Evolutionary conservation across 2,113 vertebrate species (phyloP).

Genomic region (Sylvilagus bachmani): DNA sequence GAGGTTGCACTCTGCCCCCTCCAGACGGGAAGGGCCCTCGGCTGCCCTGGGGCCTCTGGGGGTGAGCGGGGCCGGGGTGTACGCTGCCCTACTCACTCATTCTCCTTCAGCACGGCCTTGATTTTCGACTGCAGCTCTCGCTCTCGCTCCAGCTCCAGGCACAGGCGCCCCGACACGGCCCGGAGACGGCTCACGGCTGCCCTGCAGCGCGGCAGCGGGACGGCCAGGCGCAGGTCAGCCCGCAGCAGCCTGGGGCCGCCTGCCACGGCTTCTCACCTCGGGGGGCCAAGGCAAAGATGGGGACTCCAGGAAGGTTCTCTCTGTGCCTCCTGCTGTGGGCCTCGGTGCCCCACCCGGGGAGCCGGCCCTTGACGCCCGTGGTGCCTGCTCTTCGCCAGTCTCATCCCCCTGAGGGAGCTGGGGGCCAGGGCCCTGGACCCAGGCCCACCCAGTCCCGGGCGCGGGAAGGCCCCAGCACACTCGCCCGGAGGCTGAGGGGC

Average conservation of each 20-base stretch:
- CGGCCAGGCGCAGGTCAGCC: rapidly evolving
- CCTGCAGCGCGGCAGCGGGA: slow-evolving; percentile 73
- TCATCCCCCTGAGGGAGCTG: not conserved
- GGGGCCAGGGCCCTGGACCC: not conserved
- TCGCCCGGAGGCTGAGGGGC: no score
- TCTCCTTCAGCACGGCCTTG: slow-evolving; percentile 83
- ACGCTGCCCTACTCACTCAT: slow-evolving; percentile 88
- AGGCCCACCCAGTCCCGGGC: not conserved
- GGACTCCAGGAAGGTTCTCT: not conserved
- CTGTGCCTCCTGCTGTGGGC: not conserved
- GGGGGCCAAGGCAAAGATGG: rapidly evolving
- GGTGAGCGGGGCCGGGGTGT: not conserved
- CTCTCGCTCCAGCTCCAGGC: slow-evolving; percentile 88
- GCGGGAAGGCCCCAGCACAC: not conserved
- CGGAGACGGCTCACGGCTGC: slow-evolving; percentile 88
- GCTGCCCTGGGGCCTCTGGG: not conserved
- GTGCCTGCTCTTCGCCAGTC: not conserved
- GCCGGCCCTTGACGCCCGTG: rapidly evolving
- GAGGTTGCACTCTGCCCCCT: no score
- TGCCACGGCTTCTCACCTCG: no score
- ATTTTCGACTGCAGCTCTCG: slow-evolving; percentile 86
- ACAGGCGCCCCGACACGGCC: slow-evolving; percentile 85
- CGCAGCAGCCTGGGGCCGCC: rapidly evolving
- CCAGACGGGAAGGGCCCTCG: no score
- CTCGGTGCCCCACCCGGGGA: not conserved